Percentiles rank a stretch among this genome's conserved stretches.
These are phyloP conservation scores for Poeciliopsis presidionis DNA, from an alignment of 2,797 vertebrate species.

Conservation along the genomic window DNA sequence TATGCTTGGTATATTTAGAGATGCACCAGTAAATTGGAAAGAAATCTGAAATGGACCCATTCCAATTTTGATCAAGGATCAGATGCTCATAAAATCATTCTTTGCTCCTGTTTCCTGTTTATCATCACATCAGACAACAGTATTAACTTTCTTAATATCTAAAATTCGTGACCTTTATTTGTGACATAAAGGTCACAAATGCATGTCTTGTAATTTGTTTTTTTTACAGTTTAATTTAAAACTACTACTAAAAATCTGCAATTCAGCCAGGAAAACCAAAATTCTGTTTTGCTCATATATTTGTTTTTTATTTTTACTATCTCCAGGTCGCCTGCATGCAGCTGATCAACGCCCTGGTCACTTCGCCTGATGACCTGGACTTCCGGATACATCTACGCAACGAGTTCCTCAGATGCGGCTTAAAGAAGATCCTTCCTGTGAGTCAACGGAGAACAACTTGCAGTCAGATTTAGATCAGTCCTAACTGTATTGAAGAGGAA, in stretches of 20 bases:
- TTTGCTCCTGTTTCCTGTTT: neutral
- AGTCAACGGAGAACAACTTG: slow-evolving; percentile 67
- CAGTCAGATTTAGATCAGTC: neutral
- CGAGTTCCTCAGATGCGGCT: slow-evolving; percentile 93
- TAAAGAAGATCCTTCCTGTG: slow-evolving; percentile 94
- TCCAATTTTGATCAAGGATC: neutral
- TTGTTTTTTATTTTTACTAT: slow-evolving; percentile 18
- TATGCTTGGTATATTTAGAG: neutral
- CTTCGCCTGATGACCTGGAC: slow-evolving; percentile 95
- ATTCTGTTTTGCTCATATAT: neutral
- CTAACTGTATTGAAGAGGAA: neutral
- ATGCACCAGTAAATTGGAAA: neutral
- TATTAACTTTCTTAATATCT: neutral
- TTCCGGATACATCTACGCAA: slow-evolving; percentile 99
- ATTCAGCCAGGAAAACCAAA: neutral
- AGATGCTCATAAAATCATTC: neutral
- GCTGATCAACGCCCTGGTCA: slow-evolving; percentile 97
- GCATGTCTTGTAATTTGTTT: neutral
- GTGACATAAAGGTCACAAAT: neutral
- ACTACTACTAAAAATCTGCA: neutral
- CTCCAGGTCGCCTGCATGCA: slow-evolving; percentile 96
- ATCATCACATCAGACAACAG: neutral
- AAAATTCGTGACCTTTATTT: no score
- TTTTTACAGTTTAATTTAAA: neutral
- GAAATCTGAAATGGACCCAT: neutral